Evolutionary conservation across 2,113 vertebrate species (phyloP).

Genomic region (Chauna torquata): DNA sequence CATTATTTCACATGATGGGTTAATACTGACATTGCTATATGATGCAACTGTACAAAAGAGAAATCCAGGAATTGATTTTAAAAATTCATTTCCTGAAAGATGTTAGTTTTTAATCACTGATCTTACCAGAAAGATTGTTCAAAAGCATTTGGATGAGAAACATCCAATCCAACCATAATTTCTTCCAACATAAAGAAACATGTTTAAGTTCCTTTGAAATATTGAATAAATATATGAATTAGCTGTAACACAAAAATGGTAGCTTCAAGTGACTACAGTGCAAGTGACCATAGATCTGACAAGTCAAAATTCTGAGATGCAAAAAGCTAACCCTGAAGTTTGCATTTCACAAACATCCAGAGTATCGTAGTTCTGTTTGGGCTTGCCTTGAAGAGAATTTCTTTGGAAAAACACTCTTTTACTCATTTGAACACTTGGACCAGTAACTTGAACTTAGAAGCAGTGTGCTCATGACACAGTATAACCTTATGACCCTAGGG

Average conservation of each 20-base stretch:
- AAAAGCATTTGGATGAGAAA: not conserved
- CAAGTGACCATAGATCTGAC: not conserved
- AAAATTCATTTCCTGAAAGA: not conserved
- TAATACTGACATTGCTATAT: not conserved
- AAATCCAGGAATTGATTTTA: not conserved
- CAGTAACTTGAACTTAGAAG: not conserved
- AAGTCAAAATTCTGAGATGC: not conserved
- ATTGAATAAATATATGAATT: not conserved
- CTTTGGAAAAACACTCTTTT: not conserved
- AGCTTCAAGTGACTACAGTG: not conserved
- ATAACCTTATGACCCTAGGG: not conserved
- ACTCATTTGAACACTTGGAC: not conserved
- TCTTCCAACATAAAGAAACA: not conserved
- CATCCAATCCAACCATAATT: not conserved
- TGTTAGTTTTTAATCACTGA: not conserved
- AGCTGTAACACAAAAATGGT: not conserved
- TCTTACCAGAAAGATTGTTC: not conserved
- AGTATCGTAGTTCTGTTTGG: not conserved
- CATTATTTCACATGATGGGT: not conserved
- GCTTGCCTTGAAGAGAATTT: not conserved
- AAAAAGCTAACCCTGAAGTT: not conserved
- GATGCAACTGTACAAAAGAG: not conserved
- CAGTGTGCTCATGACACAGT: not conserved
- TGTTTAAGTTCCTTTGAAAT: not conserved
- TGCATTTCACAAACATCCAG: not conserved